phyloP scores from a whole-genome alignment of 64 coral and sea anemone species.

The Pocillopora damicornis region DNA sequence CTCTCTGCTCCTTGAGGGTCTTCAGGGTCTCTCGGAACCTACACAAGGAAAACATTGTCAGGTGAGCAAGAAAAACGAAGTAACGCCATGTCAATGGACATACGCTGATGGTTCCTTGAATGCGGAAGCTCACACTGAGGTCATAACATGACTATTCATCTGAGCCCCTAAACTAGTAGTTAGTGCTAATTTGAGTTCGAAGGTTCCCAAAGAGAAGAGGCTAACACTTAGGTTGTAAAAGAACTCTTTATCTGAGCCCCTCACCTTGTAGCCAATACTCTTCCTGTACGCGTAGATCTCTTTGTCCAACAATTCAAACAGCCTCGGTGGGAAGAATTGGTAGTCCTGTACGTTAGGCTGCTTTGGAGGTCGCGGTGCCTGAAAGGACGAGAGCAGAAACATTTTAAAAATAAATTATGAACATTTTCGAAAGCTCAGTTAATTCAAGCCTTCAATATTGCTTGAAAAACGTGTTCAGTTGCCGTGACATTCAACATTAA shows the following conservation, averaged over 20 bases:
- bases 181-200: too few species aligned
- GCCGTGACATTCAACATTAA: too few species aligned
- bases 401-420: too few species aligned
- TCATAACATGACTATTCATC: too few species aligned
- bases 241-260: neutral
- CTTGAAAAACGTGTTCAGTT: too few species aligned
- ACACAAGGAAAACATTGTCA: too few species aligned
- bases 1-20: conserved; percentile 86
- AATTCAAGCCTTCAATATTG: too few species aligned
- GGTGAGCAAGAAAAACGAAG: neutral
- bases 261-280: conserved; percentile 97
- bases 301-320: conserved; percentile 98
- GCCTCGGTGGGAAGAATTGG: conserved; percentile 96
- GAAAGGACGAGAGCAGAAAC: neutral
- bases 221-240: neutral
- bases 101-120: too few species aligned
- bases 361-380: conserved; percentile 93
- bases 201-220: neutral
- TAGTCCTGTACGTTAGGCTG: conserved; percentile 99
- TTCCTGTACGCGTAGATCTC: conserved; percentile 98
- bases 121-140: too few species aligned
- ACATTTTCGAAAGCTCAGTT: too few species aligned
- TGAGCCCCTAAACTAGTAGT: too few species aligned
- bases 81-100: neutral
- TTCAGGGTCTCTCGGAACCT: conserved; percentile 91